A percentile compares a stretch with the other conserved stretches of the same genome.
Evolutionary conservation across 1,140 invertebrate species (phyloP).

Genomic region (Drosophila biarmipes): DNA sequence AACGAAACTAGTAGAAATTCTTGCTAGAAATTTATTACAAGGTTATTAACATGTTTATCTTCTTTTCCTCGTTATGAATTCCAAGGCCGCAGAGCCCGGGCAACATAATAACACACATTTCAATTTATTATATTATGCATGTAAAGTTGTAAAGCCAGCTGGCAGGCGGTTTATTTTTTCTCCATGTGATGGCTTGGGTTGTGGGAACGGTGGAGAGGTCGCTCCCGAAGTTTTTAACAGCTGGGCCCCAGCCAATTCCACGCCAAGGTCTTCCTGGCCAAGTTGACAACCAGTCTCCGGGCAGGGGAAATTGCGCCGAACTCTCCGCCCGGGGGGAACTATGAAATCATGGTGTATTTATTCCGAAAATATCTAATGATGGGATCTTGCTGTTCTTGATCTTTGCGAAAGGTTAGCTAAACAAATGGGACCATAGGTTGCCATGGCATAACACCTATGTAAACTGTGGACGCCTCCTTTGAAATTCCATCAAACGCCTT

Average conservation of each 20-base stretch:
- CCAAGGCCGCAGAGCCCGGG: constrained; percentile 57
- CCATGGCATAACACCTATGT: neutral
- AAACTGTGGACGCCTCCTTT: constrained; percentile 3
- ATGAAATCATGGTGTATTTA: constrained; percentile 53
- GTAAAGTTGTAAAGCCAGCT: constrained; percentile 64
- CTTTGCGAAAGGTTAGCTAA: constrained; percentile 11
- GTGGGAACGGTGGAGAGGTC: neutral
- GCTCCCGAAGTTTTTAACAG: constrained; percentile 38
- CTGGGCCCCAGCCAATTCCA: constrained; percentile 52
- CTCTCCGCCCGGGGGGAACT: constrained; percentile 1
- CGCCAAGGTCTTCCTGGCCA: constrained; percentile 56
- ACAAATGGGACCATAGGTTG: constrained; percentile 1
- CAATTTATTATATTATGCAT: constrained; percentile 73
- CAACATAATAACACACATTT: constrained; percentile 79
- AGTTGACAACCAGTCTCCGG: constrained; percentile 13
- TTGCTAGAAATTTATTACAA: constrained; percentile 79
- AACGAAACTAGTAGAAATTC: constrained; percentile 69
- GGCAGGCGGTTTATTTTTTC: constrained; percentile 32
- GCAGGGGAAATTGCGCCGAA: constrained; percentile 32
- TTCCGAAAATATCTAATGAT: constrained; percentile 37
- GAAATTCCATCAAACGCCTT: constrained; percentile 22
- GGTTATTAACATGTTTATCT: constrained; percentile 80
- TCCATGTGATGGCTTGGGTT: neutral
- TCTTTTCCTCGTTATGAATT: constrained; percentile 74
- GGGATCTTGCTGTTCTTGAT: constrained; percentile 25